A percentile compares a stretch with the other conserved stretches of the same genome.
These are phyloP conservation scores for Podotricha telesiphe DNA, from an alignment of 2,888 invertebrate genomes.

Conservation along the genomic window DNA sequence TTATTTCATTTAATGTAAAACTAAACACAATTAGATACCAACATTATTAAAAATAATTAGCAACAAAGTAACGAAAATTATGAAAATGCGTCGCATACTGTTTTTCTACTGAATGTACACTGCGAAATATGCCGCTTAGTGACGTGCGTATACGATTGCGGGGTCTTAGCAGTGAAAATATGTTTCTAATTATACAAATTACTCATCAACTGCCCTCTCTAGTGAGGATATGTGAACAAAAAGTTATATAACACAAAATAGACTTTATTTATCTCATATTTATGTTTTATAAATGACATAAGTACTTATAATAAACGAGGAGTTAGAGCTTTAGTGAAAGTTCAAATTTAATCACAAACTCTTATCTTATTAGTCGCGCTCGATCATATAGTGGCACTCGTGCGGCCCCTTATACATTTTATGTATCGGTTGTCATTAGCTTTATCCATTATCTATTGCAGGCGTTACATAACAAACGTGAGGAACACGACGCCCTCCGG, in stretches of 20 bases:
- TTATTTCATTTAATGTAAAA: slow-evolving; percentile 13
- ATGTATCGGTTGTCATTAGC: slow-evolving; percentile 78
- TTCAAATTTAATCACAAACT: slow-evolving; percentile 60
- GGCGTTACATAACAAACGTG: slow-evolving; percentile 68
- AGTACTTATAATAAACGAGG: slow-evolving; percentile 21
- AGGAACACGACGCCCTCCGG: slow-evolving; percentile 64
- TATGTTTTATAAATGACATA: slow-evolving; percentile 42
- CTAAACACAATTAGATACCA: slow-evolving; percentile 43
- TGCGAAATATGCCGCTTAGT: slow-evolving; percentile 59
- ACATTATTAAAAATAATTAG: slow-evolving; percentile 54
- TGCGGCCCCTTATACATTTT: slow-evolving; percentile 70
- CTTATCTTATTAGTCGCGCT: slow-evolving; percentile 77
- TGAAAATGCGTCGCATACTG: slow-evolving; percentile 49
- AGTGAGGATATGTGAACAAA: slow-evolving; percentile 72
- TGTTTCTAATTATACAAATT: slow-evolving; percentile 71
- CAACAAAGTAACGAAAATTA: slow-evolving; percentile 61
- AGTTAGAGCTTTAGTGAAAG: slow-evolving; percentile 71
- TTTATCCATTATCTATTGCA: slow-evolving; percentile 77
- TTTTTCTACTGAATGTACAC: slow-evolving; percentile 61
- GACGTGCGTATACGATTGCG: slow-evolving; percentile 53
- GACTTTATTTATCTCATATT: slow-evolving; percentile 33
- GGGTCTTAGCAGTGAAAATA: slow-evolving; percentile 60
- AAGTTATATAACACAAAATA: slow-evolving; percentile 58
- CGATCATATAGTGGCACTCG: slow-evolving; percentile 61
- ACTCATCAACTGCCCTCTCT: slow-evolving; percentile 61